These are phyloP conservation scores for Triplophysa rosa DNA, from an alignment of 2,113 vertebrate species.

Conservation along the genomic window DNA sequence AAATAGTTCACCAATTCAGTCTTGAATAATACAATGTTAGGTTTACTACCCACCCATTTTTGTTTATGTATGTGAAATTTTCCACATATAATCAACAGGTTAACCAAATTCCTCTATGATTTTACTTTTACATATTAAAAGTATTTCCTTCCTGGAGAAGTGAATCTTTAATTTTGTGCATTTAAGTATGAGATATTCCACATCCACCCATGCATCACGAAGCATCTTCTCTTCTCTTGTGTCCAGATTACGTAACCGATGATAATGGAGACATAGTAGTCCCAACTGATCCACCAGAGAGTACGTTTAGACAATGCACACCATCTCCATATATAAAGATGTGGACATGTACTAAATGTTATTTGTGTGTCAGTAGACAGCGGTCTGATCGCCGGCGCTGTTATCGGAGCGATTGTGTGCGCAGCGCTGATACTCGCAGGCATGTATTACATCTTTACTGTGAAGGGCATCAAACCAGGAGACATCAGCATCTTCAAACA, in stretches of 20 bases:
- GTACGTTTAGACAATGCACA: constrained; percentile 59
- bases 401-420: constrained; percentile 60
- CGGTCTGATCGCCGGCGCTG: constrained; percentile 54
- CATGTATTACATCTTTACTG: constrained; percentile 64
- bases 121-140: too few relatives aligned
- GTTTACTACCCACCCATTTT: too few relatives aligned
- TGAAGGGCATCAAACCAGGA: constrained; percentile 64
- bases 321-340: too few relatives aligned
- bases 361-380: constrained; percentile 29
- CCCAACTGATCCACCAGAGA: constrained; percentile 59
- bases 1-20: too few relatives aligned
- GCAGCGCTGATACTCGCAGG: constrained; percentile 54
- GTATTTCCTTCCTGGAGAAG: too few relatives aligned
- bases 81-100: too few relatives aligned
- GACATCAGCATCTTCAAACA: constrained; percentile 54
- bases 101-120: too few relatives aligned
- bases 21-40: too few relatives aligned
- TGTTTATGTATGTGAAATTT: too few relatives aligned
- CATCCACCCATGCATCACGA: too few relatives aligned
- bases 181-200: too few relatives aligned
- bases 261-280: constrained; percentile 46
- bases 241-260: constrained; percentile 68
- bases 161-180: too few relatives aligned
- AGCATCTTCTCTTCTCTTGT: constrained; percentile 4
- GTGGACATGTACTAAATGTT: background rate